Percentiles rank a stretch among this genome's conserved stretches.
Conservation (phyloP, 2,797 vertebrate species). For the Streptopelia turtur region DNA sequence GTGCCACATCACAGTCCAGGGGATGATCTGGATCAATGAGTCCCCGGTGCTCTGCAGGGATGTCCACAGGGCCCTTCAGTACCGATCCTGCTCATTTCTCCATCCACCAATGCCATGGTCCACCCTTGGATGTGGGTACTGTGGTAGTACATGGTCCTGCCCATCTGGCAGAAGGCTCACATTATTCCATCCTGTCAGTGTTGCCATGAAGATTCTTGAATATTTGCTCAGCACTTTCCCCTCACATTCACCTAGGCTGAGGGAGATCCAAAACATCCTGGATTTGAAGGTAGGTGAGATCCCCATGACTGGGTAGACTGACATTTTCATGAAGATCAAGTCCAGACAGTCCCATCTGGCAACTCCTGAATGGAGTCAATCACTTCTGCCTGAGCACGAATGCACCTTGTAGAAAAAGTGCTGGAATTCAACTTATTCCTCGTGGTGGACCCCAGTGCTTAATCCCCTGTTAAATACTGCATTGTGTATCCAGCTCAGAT, state of each 20-base stretch:
- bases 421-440: background rate
- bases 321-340: background rate
- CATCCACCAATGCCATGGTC: background rate
- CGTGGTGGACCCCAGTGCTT: too few species aligned
- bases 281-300: background rate
- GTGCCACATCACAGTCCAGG: background rate
- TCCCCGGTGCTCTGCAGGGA: background rate
- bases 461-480: background rate
- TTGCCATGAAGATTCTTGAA: rapidly evolving
- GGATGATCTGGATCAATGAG: rapidly evolving
- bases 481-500: background rate
- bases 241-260: rapidly evolving
- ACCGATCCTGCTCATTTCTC: background rate
- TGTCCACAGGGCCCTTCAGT: background rate
- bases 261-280: background rate
- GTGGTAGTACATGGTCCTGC: rapidly evolving
- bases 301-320: too few species aligned
- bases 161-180: rapidly evolving
- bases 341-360: background rate
- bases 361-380: background rate
- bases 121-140: background rate
- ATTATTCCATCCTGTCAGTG: rapidly evolving
- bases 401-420: background rate
- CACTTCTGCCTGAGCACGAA: rapidly evolving
- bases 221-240: background rate